Base-by-base conservation (phyloP, 2,797 vertebrate genomes). In the Pipistrellus nathusii region DNA sequence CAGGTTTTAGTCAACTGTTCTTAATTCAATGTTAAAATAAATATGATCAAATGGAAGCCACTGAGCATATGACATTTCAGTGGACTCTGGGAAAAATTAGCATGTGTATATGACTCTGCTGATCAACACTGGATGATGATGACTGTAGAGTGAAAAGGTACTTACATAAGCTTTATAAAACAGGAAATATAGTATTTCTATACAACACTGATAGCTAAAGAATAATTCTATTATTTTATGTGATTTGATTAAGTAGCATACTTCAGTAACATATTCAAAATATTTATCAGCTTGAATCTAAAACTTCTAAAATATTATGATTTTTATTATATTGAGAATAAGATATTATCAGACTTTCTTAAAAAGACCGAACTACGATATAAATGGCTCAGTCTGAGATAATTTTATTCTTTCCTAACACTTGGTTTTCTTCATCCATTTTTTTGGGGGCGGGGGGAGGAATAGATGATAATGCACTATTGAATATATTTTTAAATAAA, bases 211-310 rank as follows among this genome's bases (percentile, higher is more conserved):
- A 75, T 73, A 84, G 75, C 41, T 71, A 51, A 87, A 59, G 35
- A 86, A 21, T 68, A 87, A 68, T 80, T 66, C 3, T n/a, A 88
- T 44, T 62, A 76, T 86, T 89, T 91, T 75, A 59, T 87, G 23
- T 87, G n/a, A 76, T 32, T 90, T 48, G 14, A 81, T 77, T 87
- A 92, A 90, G 48, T 68, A 87, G 46, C 41, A 44, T 59, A 78
- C 53, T 62, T 92, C 27, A 92, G 27, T 77, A 90, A 77, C 66
- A 91, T 6, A 84, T 82, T 82, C 53, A 82, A 51, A 85, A 95
- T 94, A 94, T 76, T 92, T 92, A 72, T 27, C 55, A 82, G 27
- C n/a, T 76, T 66, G 32, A 86, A 72, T 44, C 32, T 66, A 83
- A 87, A 55, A 25, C n/a, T 72, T 86, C 62, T 86, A 92, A 92